These are phyloP conservation scores for Dufourea novaeangliae DNA, from an alignment of 1,140 invertebrate genomes.

Conservation along the genomic window DNA sequence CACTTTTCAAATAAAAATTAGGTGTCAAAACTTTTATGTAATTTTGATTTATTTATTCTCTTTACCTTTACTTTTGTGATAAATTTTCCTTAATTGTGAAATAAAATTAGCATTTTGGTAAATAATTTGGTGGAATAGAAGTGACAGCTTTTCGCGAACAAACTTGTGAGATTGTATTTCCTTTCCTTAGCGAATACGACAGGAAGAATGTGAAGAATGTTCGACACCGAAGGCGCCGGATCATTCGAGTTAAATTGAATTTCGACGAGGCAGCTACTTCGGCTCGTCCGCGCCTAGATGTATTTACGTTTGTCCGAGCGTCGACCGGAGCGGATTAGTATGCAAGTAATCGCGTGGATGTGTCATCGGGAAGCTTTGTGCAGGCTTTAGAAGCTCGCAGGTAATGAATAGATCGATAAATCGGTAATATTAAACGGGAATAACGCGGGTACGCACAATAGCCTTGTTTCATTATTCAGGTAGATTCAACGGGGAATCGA, in stretches of 20 bases:
- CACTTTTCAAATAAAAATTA: too few species aligned
- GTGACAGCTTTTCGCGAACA: too few species aligned
- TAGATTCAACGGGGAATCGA: slow-evolving; percentile 27
- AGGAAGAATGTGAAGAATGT: not conserved
- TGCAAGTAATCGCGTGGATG: slow-evolving; percentile 40
- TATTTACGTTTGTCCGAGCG: slow-evolving; percentile 58
- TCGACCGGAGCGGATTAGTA: slow-evolving; percentile 48
- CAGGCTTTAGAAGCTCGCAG: not conserved
- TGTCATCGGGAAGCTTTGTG: slow-evolving; percentile 15
- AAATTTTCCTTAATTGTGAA: too few species aligned
- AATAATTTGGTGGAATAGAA: too few species aligned
- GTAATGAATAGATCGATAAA: slow-evolving; percentile 4
- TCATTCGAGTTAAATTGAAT: slow-evolving; percentile 65
- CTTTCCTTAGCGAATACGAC: too few species aligned
- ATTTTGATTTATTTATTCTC: too few species aligned
- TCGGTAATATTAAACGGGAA: slow-evolving; percentile 25
- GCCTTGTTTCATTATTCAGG: slow-evolving; percentile 44
- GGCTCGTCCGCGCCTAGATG: slow-evolving; percentile 45
- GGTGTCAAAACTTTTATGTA: too few species aligned
- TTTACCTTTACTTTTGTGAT: too few species aligned
- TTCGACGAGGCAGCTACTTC: slow-evolving; percentile 54
- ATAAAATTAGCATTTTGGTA: too few species aligned
- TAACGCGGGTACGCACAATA: not conserved
- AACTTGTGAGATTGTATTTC: too few species aligned
- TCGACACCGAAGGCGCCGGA: slow-evolving; percentile 47